Base-by-base conservation (phyloP, 2,888 invertebrate species). In the Trypoxylon attenuatum region DNA sequence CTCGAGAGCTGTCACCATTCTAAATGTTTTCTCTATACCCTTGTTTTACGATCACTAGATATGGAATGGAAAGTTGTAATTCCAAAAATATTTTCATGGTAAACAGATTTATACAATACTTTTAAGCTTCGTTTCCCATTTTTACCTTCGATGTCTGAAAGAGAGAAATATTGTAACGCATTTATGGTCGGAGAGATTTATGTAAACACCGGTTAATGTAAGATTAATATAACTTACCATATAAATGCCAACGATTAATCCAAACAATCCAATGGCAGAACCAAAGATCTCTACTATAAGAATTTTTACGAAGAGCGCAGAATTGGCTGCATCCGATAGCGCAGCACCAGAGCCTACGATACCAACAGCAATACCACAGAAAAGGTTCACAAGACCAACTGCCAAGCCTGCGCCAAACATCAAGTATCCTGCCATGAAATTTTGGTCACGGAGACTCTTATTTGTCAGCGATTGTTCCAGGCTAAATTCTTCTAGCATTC, bases 221-320 rank as follows among this genome's bases (percentile, higher is more conserved):
- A n/a, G n/a, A n/a, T n/a, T 10, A 2, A 0, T 13, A 1, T 4
- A 33, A 58, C 86, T 86, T 84, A 91, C 91, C 94, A 96, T 94
- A 87, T 96, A 96, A 87, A 99, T 98, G 76, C 98, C 98, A 72
- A 99, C 98, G 88, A 99, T 99, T 57, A 99, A 91, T 55, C 99
- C 99, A 88, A 99, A 99, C 18, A 99, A 91, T 83, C 99, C 99
- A 84, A 99, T 99, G 81, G 99, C 99, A 83, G 97, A 97, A 61
- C 98, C 99, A 86, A 99, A 99, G 88, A 99, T 99, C 89, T 99
- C 99, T 43, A 99, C 95, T 87, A 99, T 98, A 41, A 99, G 91
- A 87, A 99, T 98, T 88, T 98, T 99, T 50, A 99, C 99, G 84
- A 99, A 99, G 5, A 99, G 91, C 2, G 95, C 92, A 15, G 97